These are phyloP conservation scores for Drosophila demipolita DNA, from an alignment of 2,888 invertebrate species.

Conservation along the genomic window DNA sequence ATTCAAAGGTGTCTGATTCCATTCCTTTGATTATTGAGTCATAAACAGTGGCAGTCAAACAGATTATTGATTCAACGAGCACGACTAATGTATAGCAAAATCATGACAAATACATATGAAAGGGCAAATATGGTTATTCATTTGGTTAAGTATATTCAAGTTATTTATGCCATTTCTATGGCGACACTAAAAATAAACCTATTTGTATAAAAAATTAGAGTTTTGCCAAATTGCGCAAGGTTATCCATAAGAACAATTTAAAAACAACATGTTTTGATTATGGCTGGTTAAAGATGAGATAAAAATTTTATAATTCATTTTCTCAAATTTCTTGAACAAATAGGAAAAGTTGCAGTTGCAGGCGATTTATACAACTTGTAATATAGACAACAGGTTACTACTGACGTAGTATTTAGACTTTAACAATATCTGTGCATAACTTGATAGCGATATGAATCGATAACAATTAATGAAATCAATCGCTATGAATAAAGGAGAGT, in stretches of 20 bases:
- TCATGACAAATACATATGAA: too few relatives aligned
- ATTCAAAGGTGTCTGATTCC: neutral
- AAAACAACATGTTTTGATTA: too few relatives aligned
- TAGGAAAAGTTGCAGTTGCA: neutral
- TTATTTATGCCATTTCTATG: neutral
- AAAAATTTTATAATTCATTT: neutral
- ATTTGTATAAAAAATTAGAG: neutral
- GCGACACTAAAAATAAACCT: neutral
- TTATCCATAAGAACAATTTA: neutral
- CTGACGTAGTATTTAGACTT: too few relatives aligned
- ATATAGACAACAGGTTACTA: neutral
- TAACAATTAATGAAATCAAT: neutral
- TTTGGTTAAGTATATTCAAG: neutral
- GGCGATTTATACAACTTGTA: neutral
- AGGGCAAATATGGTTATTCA: neutral
- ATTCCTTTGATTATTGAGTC: slow-evolving; percentile 31
- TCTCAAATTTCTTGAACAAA: neutral
- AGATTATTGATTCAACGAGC: neutral
- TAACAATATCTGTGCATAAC: too few relatives aligned
- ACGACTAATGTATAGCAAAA: neutral
- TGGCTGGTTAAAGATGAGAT: neutral
- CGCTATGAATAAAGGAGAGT: neutral
- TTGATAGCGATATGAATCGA: too few relatives aligned
- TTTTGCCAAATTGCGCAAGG: neutral
- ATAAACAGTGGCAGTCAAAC: neutral